These are phyloP conservation scores for Thecocarcelia acutangulata DNA, from an alignment of 2,888 invertebrate genomes.

Conservation along the genomic window DNA sequence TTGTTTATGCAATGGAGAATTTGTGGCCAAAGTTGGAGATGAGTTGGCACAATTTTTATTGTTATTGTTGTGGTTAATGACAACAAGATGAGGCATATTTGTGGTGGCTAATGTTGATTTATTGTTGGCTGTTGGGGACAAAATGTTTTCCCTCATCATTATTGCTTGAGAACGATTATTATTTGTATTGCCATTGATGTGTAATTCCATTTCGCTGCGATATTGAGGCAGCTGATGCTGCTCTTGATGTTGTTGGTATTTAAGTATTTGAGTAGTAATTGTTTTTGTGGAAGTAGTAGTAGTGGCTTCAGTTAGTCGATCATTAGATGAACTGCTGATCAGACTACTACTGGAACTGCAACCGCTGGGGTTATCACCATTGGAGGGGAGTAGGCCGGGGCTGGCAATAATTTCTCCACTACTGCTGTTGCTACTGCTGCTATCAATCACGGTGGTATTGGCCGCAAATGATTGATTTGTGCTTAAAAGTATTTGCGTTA, in stretches of 20 bases:
- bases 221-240: slow-evolving; percentile 72
- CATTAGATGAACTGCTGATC: slow-evolving; percentile 75
- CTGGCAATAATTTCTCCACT: slow-evolving; percentile 12
- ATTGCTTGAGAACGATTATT: slow-evolving; percentile 70
- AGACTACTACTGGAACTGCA: slow-evolving; percentile 76
- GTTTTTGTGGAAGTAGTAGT: slow-evolving; percentile 75
- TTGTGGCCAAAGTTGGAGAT: slow-evolving; percentile 43
- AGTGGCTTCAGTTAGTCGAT: slow-evolving; percentile 69
- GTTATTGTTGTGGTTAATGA: slow-evolving; percentile 64
- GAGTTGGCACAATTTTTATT: slow-evolving; percentile 69
- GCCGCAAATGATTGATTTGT: slow-evolving; percentile 56
- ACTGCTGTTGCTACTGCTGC: slow-evolving; percentile 27
- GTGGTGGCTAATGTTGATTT: slow-evolving; percentile 56
- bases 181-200: slow-evolving; percentile 74
- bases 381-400: slow-evolving; percentile 31
- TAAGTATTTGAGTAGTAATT: slow-evolving; percentile 76
- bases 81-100: slow-evolving; percentile 67
- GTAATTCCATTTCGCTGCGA: slow-evolving; percentile 77
- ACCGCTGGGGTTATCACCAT: slow-evolving; percentile 50
- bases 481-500: slow-evolving; percentile 55
- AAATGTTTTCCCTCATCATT: slow-evolving; percentile 70
- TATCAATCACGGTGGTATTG: slow-evolving; percentile 45
- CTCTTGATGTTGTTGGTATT: slow-evolving; percentile 64
- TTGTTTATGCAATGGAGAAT: slow-evolving; percentile 43
- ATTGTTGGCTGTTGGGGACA: slow-evolving; percentile 67